Base-by-base conservation (phyloP, 2,888 invertebrate genomes). In the Geophilus truncorum region DNA sequence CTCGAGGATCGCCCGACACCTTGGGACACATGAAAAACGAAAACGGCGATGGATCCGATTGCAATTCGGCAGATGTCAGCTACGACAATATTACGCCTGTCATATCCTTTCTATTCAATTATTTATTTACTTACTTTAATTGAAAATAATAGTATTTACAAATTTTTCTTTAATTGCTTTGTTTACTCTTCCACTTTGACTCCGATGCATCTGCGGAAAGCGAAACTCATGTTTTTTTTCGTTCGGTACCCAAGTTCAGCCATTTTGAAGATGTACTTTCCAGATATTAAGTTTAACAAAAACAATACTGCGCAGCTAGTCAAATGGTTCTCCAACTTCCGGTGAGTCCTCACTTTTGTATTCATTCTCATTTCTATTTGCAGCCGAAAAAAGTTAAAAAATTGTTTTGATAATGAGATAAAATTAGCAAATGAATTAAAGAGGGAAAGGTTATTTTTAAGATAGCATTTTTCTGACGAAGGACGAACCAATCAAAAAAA, bases 191-290 rank as follows among this genome's bases (percentile, higher is more conserved):
- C 95, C 88, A 98, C 97, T 86, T 90, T 99, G 90, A 98, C 98
- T 85, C 98, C 98, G 87, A 97, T 98, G 96, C 99, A 99, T 90
- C 94, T 99, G 86, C 92, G 99, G 88, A 99, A 99, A 90, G 99
- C 99, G 84, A 99, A 99, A 91, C 92, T 99, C 90, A 99, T 99
- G 99, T 99, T 99, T 93, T 99, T 99, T 93, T 99, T 97, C 95
- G 97, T 97, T 86, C 92, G 99, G 86, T 99, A 99, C 89, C 99
- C 99, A 82, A 97, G 96, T 89, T 98, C 98, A 83, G 94, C 97
- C 86, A 95, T 98, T 85, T 93, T 99, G 88, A 99, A 99, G 91
- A 96, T 97, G 93, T 99, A 97, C 92, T 99, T 99, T 91, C 98
- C 98, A 62, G 99, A 99, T 90, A 98, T 99, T 90, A 97, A 97